Percentiles rank a stretch among this genome's conserved stretches.
Conservation (phyloP, 2,888 invertebrate species). For the Athrips mouffetella region DNA sequence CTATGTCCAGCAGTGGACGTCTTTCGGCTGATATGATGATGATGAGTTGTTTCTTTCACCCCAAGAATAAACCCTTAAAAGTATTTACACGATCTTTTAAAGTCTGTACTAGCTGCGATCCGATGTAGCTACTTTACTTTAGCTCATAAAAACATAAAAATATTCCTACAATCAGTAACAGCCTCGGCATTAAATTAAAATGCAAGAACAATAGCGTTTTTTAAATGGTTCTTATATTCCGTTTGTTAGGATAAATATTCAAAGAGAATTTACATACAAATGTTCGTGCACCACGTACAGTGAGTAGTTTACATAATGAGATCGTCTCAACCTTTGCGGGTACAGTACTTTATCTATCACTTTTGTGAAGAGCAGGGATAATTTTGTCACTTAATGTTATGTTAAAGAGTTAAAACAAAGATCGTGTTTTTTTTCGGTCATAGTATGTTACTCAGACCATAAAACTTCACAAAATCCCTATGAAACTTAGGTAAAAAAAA, state of each 20-base stretch:
- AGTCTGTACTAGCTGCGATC: too few species aligned
- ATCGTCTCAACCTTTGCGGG: constrained; percentile 56
- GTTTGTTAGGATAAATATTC: not conserved
- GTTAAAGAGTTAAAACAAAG: not conserved
- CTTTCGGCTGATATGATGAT: too few species aligned
- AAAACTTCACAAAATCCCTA: too few species aligned
- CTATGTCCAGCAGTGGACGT: too few species aligned
- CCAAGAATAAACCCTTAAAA: too few species aligned
- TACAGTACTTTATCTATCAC: constrained; percentile 32
- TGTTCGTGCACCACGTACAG: constrained; percentile 34
- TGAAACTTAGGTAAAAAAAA: too few species aligned
- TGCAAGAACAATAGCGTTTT: constrained; percentile 12
- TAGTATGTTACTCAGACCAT: too few species aligned
- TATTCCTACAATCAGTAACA: constrained; percentile 3
- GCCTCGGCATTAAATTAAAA: constrained; percentile 8
- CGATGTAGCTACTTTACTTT: too few species aligned
- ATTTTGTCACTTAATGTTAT: not conserved
- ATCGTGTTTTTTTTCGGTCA: too few species aligned
- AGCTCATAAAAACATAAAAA: not conserved
- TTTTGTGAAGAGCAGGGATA: not conserved
- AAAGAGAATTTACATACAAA: constrained; percentile 35
- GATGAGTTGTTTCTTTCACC: too few species aligned
- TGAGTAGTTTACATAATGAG: not conserved
- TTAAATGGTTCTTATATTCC: not conserved
- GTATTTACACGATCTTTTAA: too few species aligned